Conservation (phyloP, 64 coral and sea anemone species). For the Montipora capricornis region DNA sequence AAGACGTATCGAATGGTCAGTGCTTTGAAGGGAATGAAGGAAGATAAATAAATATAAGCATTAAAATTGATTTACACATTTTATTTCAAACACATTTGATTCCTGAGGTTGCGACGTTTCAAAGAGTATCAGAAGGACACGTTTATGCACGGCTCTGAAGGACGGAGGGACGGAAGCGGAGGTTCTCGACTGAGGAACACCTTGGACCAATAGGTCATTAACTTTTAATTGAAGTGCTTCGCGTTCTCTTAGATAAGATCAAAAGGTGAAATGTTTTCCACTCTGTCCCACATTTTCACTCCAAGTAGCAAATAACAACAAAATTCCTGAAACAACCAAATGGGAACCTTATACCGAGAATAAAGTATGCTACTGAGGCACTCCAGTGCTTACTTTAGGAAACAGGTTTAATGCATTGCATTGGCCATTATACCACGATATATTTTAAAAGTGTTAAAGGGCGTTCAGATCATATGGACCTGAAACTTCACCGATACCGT, state of each 20-base stretch:
- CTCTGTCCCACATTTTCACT: background rate
- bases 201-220: background rate
- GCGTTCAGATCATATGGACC: background rate
- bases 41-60: background rate
- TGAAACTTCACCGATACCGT: background rate
- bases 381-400: background rate
- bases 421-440: background rate
- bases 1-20: slow-evolving; percentile 65
- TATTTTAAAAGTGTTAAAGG: background rate
- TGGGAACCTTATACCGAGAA: background rate
- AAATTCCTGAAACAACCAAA: background rate
- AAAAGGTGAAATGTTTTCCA: slow-evolving; percentile 14
- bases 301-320: background rate
- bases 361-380: background rate
- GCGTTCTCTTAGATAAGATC: background rate
- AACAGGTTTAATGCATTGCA: background rate
- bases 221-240: background rate
- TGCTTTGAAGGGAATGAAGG: slow-evolving; percentile 53
- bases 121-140: background rate
- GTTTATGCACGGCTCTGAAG: too few relatives aligned
- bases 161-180: background rate
- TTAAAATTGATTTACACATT: too few relatives aligned
- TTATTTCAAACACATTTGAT: too few relatives aligned
- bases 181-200: background rate
- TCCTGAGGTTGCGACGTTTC: background rate